Percentiles rank a stretch among this genome's conserved stretches.
Conservation (phyloP, 1,140 invertebrate species). For the Drosophila pseudoananassae region DNA sequence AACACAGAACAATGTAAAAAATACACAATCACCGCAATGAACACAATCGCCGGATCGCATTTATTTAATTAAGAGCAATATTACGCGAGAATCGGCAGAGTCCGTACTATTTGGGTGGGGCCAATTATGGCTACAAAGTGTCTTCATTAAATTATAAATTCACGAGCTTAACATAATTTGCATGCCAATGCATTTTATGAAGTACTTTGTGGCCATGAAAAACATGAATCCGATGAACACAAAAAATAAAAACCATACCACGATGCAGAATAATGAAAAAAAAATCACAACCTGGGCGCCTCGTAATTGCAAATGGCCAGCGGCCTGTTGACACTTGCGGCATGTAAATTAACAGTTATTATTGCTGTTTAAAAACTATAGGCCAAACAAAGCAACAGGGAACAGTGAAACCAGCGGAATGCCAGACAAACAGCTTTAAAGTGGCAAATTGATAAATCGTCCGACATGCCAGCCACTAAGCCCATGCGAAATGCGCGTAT, state of each 20-base stretch:
- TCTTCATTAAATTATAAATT: slow-evolving; percentile 83
- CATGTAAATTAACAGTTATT: slow-evolving; percentile 79
- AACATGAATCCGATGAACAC: slow-evolving; percentile 37
- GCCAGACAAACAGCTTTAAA: slow-evolving; percentile 48
- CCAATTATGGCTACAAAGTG: slow-evolving; percentile 81
- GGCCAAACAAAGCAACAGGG: slow-evolving; percentile 14
- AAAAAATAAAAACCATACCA: slow-evolving; percentile 6
- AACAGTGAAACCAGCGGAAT: slow-evolving; percentile 9
- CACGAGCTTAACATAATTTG: slow-evolving; percentile 80
- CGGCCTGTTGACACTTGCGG: slow-evolving; percentile 75
- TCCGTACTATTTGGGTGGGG: slow-evolving; percentile 6
- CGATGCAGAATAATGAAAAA: slow-evolving; percentile 9
- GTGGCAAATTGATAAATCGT: slow-evolving; percentile 77
- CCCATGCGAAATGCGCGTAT: slow-evolving; percentile 47
- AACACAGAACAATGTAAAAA: slow-evolving; percentile 48
- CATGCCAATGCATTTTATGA: slow-evolving; percentile 77
- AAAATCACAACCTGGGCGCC: slow-evolving; percentile 14
- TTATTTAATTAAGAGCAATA: slow-evolving; percentile 82
- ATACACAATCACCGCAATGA: slow-evolving; percentile 54
- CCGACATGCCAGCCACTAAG: slow-evolving; percentile 53
- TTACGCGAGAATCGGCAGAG: slow-evolving; percentile 52
- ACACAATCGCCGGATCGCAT: slow-evolving; percentile 69
- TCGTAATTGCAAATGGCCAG: slow-evolving; percentile 71
- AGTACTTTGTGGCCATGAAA: slow-evolving; percentile 76
- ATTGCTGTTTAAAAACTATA: slow-evolving; percentile 55